Conservation (phyloP, 35 echinoderm and acorn worm genomes). For the Heliocidaris tuberculata region DNA sequence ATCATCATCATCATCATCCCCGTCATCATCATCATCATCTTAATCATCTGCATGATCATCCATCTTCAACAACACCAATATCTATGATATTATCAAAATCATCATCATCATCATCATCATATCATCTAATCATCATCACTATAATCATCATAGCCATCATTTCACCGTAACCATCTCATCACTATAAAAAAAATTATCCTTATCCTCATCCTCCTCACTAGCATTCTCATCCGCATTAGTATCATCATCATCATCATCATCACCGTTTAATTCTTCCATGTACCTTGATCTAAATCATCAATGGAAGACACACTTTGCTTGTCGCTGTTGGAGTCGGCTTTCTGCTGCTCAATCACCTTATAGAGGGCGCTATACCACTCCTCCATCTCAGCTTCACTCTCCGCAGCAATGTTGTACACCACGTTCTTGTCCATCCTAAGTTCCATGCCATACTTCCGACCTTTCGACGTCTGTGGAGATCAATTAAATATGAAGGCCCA, state of each 20-base stretch:
- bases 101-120: conserved; percentile 52
- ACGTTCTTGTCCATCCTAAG: conserved; percentile 68
- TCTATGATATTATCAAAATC: conserved; percentile 32
- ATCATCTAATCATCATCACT: conserved; percentile 45
- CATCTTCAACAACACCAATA: conserved; percentile 49
- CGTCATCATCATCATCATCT: not conserved
- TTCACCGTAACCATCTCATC: too few relatives aligned
- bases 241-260: not conserved
- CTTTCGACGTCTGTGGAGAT: conserved; percentile 42
- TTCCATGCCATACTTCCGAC: conserved; percentile 88
- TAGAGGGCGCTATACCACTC: conserved; percentile 84
- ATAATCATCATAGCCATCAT: not conserved
- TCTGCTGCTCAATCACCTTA: conserved; percentile 88
- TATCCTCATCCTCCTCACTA: not conserved
- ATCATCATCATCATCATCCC: not conserved
- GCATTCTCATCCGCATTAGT: not conserved
- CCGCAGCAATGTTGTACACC: conserved; percentile 79
- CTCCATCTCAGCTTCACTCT: conserved; percentile 82
- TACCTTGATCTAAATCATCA: conserved; percentile 89
- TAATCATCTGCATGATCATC: not conserved
- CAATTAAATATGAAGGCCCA: not conserved
- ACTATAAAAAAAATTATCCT: not conserved
- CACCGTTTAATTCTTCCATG: not conserved
- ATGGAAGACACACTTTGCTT: conserved; percentile 90
- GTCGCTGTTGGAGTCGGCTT: conserved; percentile 74